Evolutionary conservation across 1,140 invertebrate species (phyloP).

Genomic region (Frieseomelitta varia): DNA sequence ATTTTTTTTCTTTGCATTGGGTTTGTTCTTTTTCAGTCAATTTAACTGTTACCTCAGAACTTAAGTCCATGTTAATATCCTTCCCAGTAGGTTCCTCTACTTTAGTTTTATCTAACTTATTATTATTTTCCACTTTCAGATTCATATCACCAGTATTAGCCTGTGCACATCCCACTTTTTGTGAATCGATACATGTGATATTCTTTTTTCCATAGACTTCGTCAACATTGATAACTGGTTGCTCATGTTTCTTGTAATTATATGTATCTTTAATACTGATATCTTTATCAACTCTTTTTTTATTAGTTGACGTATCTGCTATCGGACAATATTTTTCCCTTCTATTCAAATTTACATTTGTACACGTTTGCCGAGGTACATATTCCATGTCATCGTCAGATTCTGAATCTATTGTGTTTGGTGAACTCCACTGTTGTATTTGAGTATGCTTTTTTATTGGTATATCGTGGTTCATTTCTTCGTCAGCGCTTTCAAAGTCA

Average conservation of each 20-base stretch:
- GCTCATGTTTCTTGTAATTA: not conserved
- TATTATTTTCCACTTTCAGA: not conserved
- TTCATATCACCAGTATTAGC: not conserved
- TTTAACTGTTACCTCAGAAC: not conserved
- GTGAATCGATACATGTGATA: conserved; percentile 21
- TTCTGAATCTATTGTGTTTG: conserved; percentile 83
- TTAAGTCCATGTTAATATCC: not conserved
- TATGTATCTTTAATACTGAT: not conserved
- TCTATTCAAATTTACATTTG: not conserved
- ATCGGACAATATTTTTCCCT: not conserved
- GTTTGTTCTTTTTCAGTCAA: not conserved
- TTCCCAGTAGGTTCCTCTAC: not conserved
- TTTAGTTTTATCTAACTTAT: not conserved
- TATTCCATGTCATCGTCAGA: conserved; percentile 82
- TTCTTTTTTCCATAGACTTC: conserved; percentile 10
- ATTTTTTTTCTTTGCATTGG: not conserved
- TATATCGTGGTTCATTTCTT: conserved; percentile 77
- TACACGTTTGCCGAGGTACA: conserved; percentile 26
- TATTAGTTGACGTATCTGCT: not conserved
- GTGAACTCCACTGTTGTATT: conserved; percentile 7
- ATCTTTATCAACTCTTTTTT: not conserved
- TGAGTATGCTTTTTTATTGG: conserved; percentile 32
- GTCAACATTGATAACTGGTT: not conserved
- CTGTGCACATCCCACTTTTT: not conserved
- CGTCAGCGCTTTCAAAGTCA: conserved; percentile 87